phyloP scores from a whole-genome alignment of 2,113 vertebrate genomes.

The Cariama cristata region DNA sequence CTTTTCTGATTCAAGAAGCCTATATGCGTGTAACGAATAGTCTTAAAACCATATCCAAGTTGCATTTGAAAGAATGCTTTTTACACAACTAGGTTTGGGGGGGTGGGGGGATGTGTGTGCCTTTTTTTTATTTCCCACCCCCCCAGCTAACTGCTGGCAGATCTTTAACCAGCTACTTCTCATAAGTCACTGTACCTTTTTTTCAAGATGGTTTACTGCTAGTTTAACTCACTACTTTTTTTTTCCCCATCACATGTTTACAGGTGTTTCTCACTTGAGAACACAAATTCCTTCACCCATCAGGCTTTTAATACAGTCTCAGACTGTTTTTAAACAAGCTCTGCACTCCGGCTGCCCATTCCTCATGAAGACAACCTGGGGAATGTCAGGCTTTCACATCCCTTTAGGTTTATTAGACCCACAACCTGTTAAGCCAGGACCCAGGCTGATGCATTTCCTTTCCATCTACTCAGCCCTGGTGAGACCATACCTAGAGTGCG shows the following conservation, averaged over 20 bases:
- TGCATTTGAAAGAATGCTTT: neutral
- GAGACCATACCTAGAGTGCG: neutral
- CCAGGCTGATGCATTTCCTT: neutral
- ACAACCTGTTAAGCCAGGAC: neutral
- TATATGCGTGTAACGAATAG: neutral
- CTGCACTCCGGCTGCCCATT: neutral
- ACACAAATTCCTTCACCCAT: neutral
- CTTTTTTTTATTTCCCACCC: too few species aligned
- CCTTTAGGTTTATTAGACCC: neutral
- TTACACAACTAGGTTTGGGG: neutral
- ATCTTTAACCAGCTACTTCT: neutral
- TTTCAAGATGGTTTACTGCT: neutral
- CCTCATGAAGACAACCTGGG: neutral
- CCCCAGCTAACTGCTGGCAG: neutral
- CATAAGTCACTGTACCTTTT: neutral
- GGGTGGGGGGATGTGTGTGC: too few species aligned
- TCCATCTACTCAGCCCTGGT: neutral
- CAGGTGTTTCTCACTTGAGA: neutral
- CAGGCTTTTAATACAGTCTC: neutral
- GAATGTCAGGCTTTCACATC: neutral
- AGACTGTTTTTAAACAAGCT: neutral
- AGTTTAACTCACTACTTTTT: neutral
- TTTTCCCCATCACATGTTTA: neutral
- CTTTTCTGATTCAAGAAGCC: neutral
- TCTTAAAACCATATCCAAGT: neutral